Evolutionary conservation across 2,888 invertebrate genomes (phyloP), one percentile per base, ranked within the genome.

Genomic region (Catotricha subobsoleta): DNA sequence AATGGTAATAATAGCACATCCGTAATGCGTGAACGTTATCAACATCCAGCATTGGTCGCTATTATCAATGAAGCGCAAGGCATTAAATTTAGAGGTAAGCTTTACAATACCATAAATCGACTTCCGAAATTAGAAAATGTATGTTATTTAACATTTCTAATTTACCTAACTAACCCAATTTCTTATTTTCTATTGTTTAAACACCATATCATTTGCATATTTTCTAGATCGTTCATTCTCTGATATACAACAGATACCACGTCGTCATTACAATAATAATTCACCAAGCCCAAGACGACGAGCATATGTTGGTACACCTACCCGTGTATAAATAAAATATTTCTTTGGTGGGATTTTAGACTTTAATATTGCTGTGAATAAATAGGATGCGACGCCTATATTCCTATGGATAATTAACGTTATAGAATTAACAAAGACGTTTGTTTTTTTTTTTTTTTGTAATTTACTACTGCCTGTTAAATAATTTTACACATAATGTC

Each of bases 191-290:
- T 20, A 6, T 37, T 29, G 12, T 21, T 15, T 16, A 5, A 30
- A 19, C 29, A 6, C 15, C 15, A 23, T 23, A 13, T 23, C 13
- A 9, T n/a, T n/a, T n/a, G n/a, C n/a, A n/a, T n/a, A n/a, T n/a
- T n/a, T n/a, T n/a, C n/a, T 58, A 71, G 71, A 71, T 58, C 68
- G 71, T 53, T 70, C 71, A 39, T 68, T 69, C 51, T 71, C 71
- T 49, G 71, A 71, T 53, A 70, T 69, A 48, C 68, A 69, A 54
- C 64, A 66, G 47, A 57, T 64, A 46, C 51, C 41, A 19, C 36
- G 41, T 19, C n/a, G 25, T n/a, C 27, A 18, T 8, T 37, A 20
- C 37, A 37, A 37, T 23, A 20, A 37, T 16, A 38, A 23, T 27
- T 42, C 42, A 9, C 21, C 42, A 6, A 42, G 53, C 44, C 55